Evolutionary conservation across 2,888 invertebrate genomes (phyloP).

Genomic region (Tinea semifulvella): DNA sequence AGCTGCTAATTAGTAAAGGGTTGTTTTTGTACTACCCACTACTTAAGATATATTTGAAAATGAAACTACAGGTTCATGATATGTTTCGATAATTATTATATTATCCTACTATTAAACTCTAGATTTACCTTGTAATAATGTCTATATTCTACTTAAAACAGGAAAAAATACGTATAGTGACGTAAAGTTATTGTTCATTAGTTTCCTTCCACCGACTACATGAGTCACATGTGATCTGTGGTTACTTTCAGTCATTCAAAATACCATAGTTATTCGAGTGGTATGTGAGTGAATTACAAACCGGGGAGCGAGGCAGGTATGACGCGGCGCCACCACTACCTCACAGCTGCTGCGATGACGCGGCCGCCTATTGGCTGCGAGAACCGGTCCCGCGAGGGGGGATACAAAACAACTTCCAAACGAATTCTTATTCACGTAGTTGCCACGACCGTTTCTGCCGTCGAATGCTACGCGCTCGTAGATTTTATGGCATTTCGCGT

Average conservation of each 20-base stretch:
- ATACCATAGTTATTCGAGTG: conserved; percentile 31
- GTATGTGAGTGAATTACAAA: conserved; percentile 42
- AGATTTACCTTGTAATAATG: too few species aligned
- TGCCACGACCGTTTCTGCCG: conserved; percentile 57
- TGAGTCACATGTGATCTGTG: not conserved
- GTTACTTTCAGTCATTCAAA: conserved; percentile 40
- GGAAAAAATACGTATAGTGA: too few species aligned
- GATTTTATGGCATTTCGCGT: conserved; percentile 47
- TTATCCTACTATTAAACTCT: too few species aligned
- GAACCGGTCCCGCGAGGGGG: conserved; percentile 39
- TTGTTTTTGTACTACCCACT: too few species aligned
- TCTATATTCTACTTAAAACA: too few species aligned
- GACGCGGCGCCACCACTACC: conserved; percentile 32
- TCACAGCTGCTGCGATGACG: conserved; percentile 30
- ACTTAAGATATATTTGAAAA: too few species aligned
- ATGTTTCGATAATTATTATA: too few species aligned
- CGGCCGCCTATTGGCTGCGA: conserved; percentile 46
- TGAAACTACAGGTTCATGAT: too few species aligned
- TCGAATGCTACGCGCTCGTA: conserved; percentile 36
- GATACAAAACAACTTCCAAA: conserved; percentile 53
- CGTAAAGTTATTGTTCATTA: not conserved
- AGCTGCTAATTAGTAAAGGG: too few species aligned
- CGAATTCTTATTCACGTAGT: conserved; percentile 62
- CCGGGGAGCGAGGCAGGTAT: conserved; percentile 38
- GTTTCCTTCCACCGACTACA: not conserved